These are phyloP conservation scores for Psilopsiagon aurifrons DNA, from an alignment of 2,113 vertebrate genomes.

Conservation along the genomic window DNA sequence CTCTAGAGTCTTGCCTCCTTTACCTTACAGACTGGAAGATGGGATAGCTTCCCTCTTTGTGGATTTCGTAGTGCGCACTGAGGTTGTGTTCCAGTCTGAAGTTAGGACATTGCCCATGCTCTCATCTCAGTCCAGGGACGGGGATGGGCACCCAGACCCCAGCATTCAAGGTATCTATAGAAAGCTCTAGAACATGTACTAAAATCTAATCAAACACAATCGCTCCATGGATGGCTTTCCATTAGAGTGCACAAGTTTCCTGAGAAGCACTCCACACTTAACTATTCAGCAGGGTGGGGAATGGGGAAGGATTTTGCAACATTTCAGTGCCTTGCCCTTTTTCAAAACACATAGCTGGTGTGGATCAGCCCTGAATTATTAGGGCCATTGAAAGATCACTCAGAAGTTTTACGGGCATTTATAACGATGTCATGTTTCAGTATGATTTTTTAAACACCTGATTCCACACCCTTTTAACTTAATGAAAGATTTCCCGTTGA, in stretches of 20 bases:
- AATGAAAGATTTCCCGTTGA: neutral
- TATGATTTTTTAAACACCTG: neutral
- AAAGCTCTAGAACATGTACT: neutral
- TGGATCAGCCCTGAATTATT: neutral
- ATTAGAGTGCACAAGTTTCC: neutral
- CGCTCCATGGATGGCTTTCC: neutral
- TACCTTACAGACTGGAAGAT: neutral
- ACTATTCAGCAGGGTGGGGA: neutral
- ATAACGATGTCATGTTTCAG: neutral
- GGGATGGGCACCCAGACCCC: neutral
- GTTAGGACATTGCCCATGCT: neutral
- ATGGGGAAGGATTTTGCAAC: rapidly evolving
- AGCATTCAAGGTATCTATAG: rapidly evolving
- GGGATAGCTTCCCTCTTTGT: neutral
- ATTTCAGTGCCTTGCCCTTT: neutral
- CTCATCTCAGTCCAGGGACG: rapidly evolving
- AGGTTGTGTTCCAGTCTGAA: neutral
- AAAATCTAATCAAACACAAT: neutral
- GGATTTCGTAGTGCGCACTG: neutral
- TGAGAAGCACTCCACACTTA: neutral
- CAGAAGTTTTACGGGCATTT: neutral
- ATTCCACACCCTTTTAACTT: neutral
- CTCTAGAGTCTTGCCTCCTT: neutral
- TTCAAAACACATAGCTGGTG: neutral
- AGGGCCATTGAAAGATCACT: neutral